Base-by-base conservation (phyloP, 2,797 vertebrate species). In the Melanotaenia maccullochi region DNA sequence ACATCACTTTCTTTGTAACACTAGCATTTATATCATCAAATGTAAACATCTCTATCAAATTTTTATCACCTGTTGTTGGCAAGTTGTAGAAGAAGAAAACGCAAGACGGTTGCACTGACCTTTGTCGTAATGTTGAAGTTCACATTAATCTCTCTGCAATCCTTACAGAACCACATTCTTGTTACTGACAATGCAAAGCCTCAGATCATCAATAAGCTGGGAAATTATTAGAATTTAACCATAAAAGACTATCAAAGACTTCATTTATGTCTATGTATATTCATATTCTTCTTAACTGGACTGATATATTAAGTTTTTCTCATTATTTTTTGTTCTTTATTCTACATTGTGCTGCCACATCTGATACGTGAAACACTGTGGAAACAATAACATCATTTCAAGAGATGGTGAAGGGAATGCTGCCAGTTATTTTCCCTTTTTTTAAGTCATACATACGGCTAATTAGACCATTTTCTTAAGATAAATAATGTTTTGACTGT, bases 1-100 rank as follows among this genome's bases (percentile, higher is more conserved):
- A 51, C 60, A 63, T 66, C 35, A 75, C 20, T 54, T 70, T 56
- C 42, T 64, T 54, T 61, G 62, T 32, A 6, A 44, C 20, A 1
- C 40, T 40, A 22, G 40, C 61, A 33, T 28, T 60, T 8, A 56
- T 35, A 64, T 51, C 36, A 3, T 25, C 1, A 61, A 12, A 56
- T 33, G 44, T 40, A 59, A 63, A 60, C 16, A n/a, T 22, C n/a
- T 44, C 58, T 40, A 11, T 22, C 42, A 36, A 40, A 22, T 42
- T 32, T 30, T 7, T 32, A 20, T 11, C 6, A 11, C 14, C 28
- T 44, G 16, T 32, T 33, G 28, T 32, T 22, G 14, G 51, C 36
- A 59, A 49, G 49, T 1, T 16, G 49, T 25, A 14, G 22, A 16
- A 0, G 13, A 65, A 32, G 60, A 55, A 40, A 40, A 38, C 4